Conservation (phyloP, 1,140 invertebrate genomes). For the Trichogramma pretiosum region DNA sequence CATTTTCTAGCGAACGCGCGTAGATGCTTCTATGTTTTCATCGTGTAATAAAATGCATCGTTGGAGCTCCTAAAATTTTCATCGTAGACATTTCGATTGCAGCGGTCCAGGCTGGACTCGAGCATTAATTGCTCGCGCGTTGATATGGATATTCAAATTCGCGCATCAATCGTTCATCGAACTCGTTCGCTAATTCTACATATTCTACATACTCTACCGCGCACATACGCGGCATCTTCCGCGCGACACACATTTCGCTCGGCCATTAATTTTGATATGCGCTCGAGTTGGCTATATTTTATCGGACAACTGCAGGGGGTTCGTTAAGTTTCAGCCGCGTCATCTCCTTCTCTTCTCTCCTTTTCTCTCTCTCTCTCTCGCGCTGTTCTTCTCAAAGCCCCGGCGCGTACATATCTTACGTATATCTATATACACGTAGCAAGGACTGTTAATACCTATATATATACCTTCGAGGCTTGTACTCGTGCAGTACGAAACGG, state of each 20-base stretch:
- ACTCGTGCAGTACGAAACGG: constrained; percentile 5
- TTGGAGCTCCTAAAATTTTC: no score
- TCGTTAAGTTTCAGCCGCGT: constrained; percentile 34
- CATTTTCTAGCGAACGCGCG: background rate
- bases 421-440: background rate
- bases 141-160: no score
- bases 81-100: no score
- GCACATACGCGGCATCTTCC: background rate
- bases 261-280: background rate
- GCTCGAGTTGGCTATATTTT: constrained; percentile 19
- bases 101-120: no score
- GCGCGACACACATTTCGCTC: background rate
- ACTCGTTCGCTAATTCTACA: background rate
- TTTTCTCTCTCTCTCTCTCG: no score
- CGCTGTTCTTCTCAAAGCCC: constrained; percentile 21
- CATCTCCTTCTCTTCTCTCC: constrained; percentile 40
- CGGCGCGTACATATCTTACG: constrained; percentile 14
- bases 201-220: background rate
- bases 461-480: no score
- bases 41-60: no score
- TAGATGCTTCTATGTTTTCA: background rate
- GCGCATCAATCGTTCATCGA: no score
- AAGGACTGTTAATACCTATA: no score
- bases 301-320: constrained; percentile 29
- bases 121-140: no score